These are phyloP conservation scores for Mongoloraphidia duomilia DNA, from an alignment of 2,888 invertebrate genomes.

Conservation along the genomic window DNA sequence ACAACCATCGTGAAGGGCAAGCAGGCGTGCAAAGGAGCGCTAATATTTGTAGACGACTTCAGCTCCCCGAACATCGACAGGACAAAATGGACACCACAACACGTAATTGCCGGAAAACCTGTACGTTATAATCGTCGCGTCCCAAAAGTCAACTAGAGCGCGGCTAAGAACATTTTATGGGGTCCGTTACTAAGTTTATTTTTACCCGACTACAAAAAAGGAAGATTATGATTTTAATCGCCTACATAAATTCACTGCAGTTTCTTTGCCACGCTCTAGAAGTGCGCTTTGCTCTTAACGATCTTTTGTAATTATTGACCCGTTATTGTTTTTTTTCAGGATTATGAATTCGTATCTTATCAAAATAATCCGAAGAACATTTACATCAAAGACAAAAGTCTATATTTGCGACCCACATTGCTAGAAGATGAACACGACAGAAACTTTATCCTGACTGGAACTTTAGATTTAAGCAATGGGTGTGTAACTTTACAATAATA, in stretches of 20 bases:
- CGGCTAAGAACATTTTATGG: neutral
- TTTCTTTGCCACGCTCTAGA: too few relatives aligned
- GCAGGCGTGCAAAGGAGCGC: conserved; percentile 35
- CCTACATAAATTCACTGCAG: neutral
- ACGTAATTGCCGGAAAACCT: conserved; percentile 41
- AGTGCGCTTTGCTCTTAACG: too few relatives aligned
- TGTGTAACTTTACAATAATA: neutral
- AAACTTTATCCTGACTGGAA: conserved; percentile 30
- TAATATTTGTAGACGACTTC: conserved; percentile 51
- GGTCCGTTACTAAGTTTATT: neutral
- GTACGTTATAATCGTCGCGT: conserved; percentile 28
- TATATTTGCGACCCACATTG: conserved; percentile 46
- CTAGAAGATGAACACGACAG: conserved; percentile 37
- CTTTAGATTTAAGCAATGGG: conserved; percentile 21
- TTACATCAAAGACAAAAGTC: conserved; percentile 34
- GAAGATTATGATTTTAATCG: neutral
- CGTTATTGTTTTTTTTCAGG: conserved; percentile 29
- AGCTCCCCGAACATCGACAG: conserved; percentile 29
- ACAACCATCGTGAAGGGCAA: conserved; percentile 15
- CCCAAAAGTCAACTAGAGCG: too few relatives aligned
- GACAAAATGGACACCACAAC: conserved; percentile 40
- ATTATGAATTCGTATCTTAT: conserved; percentile 56
- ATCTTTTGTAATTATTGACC: too few relatives aligned
- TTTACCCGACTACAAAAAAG: too few relatives aligned
- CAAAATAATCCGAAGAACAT: conserved; percentile 40